Evolutionary conservation across 2,113 vertebrate species (phyloP).

Genomic region (Tonatia bakeri): DNA sequence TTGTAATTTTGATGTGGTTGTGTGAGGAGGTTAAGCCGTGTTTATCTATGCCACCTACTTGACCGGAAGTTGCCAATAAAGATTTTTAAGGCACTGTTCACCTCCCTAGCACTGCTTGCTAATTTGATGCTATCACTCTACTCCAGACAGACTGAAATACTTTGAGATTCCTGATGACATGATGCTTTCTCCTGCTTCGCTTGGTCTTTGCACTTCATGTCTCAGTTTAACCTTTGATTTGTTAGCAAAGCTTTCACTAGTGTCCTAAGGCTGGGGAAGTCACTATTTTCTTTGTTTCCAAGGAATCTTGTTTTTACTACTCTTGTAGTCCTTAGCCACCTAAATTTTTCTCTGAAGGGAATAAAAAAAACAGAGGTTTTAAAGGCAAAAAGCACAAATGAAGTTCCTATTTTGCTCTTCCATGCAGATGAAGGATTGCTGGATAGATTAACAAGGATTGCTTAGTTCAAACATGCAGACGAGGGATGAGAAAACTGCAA

Average conservation of each 20-base stretch:
- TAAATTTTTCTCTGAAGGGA: background rate
- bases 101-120: background rate
- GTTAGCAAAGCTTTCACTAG: background rate
- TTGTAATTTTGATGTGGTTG: too few relatives aligned
- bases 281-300: background rate
- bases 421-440: too few relatives aligned
- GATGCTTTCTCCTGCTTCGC: background rate
- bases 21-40: too few relatives aligned
- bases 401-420: background rate
- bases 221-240: background rate
- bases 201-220: background rate
- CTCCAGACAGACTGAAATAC: background rate
- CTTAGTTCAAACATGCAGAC: too few relatives aligned
- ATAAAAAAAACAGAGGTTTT: background rate
- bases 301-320: background rate
- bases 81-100: background rate
- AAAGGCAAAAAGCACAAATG: background rate
- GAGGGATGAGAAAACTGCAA: too few relatives aligned
- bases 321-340: background rate
- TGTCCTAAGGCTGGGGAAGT: background rate
- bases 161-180: background rate
- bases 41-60: too few relatives aligned
- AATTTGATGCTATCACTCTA: background rate
- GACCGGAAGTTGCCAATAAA: background rate
- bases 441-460: too few relatives aligned